These are phyloP conservation scores for Drosophila bocki DNA, from an alignment of 1,140 invertebrate species.

Conservation along the genomic window DNA sequence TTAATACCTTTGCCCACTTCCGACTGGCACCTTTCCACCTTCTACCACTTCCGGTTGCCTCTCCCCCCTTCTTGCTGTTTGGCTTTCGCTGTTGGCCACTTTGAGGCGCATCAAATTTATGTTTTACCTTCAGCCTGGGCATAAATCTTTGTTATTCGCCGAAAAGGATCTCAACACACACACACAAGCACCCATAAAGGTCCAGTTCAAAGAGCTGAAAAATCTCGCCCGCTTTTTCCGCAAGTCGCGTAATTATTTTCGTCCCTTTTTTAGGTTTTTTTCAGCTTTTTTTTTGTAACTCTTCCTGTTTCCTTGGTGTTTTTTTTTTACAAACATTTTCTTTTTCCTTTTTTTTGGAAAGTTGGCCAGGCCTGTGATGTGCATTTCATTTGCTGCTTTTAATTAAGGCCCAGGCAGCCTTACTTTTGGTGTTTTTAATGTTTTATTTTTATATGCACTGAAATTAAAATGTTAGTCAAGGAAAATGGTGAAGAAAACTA, in stretches of 20 bases:
- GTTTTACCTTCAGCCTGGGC: slow-evolving; percentile 53
- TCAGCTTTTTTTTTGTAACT: not conserved
- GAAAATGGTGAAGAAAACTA: not conserved
- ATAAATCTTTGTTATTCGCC: slow-evolving; percentile 72
- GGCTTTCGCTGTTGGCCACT: slow-evolving; percentile 40
- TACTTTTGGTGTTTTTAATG: not conserved
- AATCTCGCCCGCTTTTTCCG: slow-evolving; percentile 24
- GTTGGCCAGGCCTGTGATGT: slow-evolving; percentile 35
- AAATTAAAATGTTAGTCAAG: not conserved
- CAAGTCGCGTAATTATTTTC: slow-evolving; percentile 39
- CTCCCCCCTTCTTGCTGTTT: slow-evolving; percentile 6
- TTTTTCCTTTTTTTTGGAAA: slow-evolving; percentile 18
- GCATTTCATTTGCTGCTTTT: slow-evolving; percentile 43
- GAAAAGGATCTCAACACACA: slow-evolving; percentile 6
- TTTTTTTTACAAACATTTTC: not conserved
- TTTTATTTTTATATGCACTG: not conserved
- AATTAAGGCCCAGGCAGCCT: slow-evolving; percentile 23
- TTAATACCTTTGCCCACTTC: slow-evolving; percentile 59
- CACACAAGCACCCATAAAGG: slow-evolving; percentile 1
- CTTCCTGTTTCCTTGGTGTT: not conserved
- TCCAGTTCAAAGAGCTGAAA: slow-evolving; percentile 17
- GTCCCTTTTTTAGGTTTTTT: slow-evolving; percentile 5
- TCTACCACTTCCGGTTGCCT: not conserved
- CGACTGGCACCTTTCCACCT: slow-evolving; percentile 4
- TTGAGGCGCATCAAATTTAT: slow-evolving; percentile 68